phyloP scores from a whole-genome alignment of 2,113 vertebrate species.

The Megatriorchis doriae region DNA sequence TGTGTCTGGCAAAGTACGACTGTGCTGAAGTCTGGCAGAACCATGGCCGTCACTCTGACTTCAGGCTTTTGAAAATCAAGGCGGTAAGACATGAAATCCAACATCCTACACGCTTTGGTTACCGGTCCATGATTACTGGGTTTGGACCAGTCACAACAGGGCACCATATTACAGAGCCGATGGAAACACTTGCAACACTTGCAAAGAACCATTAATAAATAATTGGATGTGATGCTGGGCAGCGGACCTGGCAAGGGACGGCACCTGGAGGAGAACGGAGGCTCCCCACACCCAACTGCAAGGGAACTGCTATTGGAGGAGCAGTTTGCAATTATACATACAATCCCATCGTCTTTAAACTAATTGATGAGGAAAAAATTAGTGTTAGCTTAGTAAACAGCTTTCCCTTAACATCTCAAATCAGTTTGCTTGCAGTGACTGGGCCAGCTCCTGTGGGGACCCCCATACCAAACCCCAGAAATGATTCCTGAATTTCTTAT shows the following conservation, averaged over 20 bases:
- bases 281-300: not conserved
- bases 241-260: not conserved
- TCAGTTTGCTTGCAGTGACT: not conserved
- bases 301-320: fast-evolving
- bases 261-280: not conserved
- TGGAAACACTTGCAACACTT: not conserved
- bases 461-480: not conserved
- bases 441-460: not conserved
- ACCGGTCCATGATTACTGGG: fast-evolving
- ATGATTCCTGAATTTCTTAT: not conserved
- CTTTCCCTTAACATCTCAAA: not conserved
- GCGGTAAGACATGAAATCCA: not conserved
- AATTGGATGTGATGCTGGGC: not conserved
- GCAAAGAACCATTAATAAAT: not conserved
- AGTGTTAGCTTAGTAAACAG: not conserved
- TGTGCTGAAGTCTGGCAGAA: not conserved
- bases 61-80: not conserved
- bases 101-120: not conserved
- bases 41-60: not conserved
- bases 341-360: fast-evolving
- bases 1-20: fast-evolving
- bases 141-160: constrained; percentile 49
- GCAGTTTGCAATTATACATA: not conserved
- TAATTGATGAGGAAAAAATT: not conserved
- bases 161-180: constrained; percentile 29